Evolutionary conservation across 1,140 invertebrate species (phyloP).

Genomic region (Trachymyrmex septentrionalis): DNA sequence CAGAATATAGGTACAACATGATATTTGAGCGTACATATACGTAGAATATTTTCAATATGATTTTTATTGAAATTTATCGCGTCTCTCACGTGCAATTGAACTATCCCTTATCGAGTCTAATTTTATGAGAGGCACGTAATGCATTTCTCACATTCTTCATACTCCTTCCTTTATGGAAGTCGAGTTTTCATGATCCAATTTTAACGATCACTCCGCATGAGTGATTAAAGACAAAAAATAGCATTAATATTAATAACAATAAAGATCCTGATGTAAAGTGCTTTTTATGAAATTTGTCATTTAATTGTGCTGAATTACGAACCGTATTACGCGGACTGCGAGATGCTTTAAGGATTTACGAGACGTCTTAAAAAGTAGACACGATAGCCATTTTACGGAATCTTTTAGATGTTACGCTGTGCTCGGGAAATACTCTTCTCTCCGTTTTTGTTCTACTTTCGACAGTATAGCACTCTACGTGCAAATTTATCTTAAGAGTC

Average conservation of each 20-base stretch:
- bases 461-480: not conserved
- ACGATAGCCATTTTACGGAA: constrained; percentile 10
- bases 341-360: not conserved
- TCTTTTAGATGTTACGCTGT: constrained; percentile 4
- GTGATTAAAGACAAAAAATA: not conserved
- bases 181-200: not conserved
- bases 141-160: constrained; percentile 1
- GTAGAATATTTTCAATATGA: not conserved
- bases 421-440: not conserved
- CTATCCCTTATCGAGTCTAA: not conserved
- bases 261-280: not conserved
- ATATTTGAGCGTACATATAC: not conserved
- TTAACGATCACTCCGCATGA: not conserved
- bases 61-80: constrained; percentile 27
- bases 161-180: not conserved
- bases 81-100: not conserved
- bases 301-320: not conserved
- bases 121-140: constrained; percentile 8
- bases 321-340: not conserved
- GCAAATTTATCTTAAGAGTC: not conserved
- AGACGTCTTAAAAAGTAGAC: constrained; percentile 17
- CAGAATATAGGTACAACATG: not conserved
- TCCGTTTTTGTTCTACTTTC: constrained; percentile 9
- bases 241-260: not conserved
- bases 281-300: not conserved